Evolutionary conservation across 2,888 invertebrate species (phyloP).

Genomic region (Arctia plantaginis): DNA sequence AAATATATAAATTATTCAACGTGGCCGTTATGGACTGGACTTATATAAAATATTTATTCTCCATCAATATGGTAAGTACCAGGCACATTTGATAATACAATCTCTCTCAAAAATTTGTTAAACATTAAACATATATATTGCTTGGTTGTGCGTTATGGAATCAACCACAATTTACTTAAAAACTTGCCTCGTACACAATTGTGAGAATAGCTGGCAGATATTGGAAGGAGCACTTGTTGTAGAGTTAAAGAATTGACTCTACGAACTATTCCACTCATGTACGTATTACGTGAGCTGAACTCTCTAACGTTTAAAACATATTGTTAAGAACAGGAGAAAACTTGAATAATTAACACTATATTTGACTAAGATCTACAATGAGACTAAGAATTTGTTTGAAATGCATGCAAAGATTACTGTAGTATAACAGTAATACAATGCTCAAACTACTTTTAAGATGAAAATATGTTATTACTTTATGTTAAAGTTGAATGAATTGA

Average conservation of each 20-base stretch:
- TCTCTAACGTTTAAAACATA: neutral
- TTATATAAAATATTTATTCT: neutral
- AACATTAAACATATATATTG: neutral
- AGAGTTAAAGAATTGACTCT: neutral
- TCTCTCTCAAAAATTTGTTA: neutral
- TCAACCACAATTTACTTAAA: neutral
- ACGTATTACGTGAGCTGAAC: neutral
- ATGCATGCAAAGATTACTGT: neutral
- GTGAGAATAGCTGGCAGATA: neutral
- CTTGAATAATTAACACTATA: neutral
- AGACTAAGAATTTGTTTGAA: neutral
- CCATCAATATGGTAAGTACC: neutral
- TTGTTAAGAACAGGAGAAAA: neutral
- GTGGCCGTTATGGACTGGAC: neutral
- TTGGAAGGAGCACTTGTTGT: neutral
- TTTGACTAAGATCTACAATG: neutral
- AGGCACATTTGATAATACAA: neutral
- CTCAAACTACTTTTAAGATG: too few relatives aligned
- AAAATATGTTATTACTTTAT: slow-evolving; percentile 10
- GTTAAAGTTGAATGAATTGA: slow-evolving; percentile 8
- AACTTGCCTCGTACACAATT: neutral
- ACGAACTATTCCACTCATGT: neutral
- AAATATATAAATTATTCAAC: neutral
- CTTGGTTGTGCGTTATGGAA: neutral
- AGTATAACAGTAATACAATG: too few relatives aligned